Evolutionary conservation across 2,888 invertebrate species (phyloP), one percentile per base, ranked within the genome.

Genomic region (Sesia bembeciformis): DNA sequence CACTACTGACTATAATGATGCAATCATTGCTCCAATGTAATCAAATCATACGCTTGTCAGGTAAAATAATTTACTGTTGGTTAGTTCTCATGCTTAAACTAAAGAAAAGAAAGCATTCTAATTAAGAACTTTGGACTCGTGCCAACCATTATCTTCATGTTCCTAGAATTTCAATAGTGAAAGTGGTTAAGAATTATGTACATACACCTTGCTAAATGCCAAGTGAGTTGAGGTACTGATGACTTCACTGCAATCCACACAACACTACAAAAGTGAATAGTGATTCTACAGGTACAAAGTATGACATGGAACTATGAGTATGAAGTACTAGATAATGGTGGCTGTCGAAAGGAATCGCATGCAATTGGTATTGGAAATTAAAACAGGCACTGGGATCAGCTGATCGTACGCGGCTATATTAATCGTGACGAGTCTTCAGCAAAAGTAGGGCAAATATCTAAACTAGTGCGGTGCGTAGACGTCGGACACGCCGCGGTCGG

Each of bases 401-500:
- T 88, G 89, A 85, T 88, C 77, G 74, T 72, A 73, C 75, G 78
- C 79, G 77, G 78, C 87, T 87, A 88, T 83, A 86, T 87, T 85
- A 83, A 88, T 84, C 84, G 78, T 69, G 70, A 74, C 72, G 80
- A 81, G 77, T 81, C 79, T 76, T 74, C 72, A 70, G 70, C 76
- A 76, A 83, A 89, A 88, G 86, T 89, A 88, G 89, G 89, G 70
- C 88, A 88, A 81, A 83, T 79, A 84, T 79, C 78, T 79, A 80
- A 76, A 78, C 74, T 74, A 74, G 73, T 71, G 72, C 67, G 74
- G 74, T 67, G 73, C 71, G 74, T 71, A 67, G 51, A 40, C 67
- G 54, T 56, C 54, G 54, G 55, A 53, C 58, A 54, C 51, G 43
- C 52, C 70, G 69, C 70, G 68, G 62, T 64, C 74, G 72, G 74